Base-by-base conservation (phyloP, 2,888 invertebrate genomes). In the Orthonevra nobilis region DNA sequence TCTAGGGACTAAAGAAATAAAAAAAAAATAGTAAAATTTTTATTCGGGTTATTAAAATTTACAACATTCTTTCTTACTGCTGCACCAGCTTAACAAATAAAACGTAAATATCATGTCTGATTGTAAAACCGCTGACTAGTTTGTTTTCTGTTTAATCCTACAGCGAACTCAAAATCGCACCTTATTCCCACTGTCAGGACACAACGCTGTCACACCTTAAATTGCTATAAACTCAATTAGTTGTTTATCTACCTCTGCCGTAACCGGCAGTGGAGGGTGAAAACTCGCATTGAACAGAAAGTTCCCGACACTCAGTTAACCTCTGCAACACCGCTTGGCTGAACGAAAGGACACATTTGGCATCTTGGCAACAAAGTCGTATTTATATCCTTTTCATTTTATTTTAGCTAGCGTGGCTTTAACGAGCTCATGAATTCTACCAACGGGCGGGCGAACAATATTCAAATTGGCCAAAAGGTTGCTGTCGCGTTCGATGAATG, bases 381-480 rank as follows among this genome's bases (percentile, higher is more conserved):
- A 64, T 72, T 60, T 60, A 64, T 72, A 72, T 66, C 46, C 26
- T 32, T 64, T 36, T 12, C 28, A 52, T 32, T 23, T 36, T 34
- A 28, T 1, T 48, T 12, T 6, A 28, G 5, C 7, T 17, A 6
- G 48, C 10, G 10, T 26, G 32, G 6, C 6, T 19, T 36, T 10
- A 23, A 19, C 32, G 23, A 20, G 32, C 38, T 54, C 23, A 32
- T 46, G 60, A 48, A 54, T 46, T 28, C 3, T 23, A 56, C 50
- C 56, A 64, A 44, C 52, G 75, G 75, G 44, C 63, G 54, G 34
- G 10, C 40, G 50, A n/a, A n/a, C 32, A 12, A 58, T 44, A 63
- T 70, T 70, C 36, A 64, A 70, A 58, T 70, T 77, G 28, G 26
- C 48, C 46, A 34, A 72, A 77, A 77, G 72, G 58, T 64, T 77